Base-by-base conservation (phyloP, 2,797 vertebrate species). In the Danio tinwini region DNA sequence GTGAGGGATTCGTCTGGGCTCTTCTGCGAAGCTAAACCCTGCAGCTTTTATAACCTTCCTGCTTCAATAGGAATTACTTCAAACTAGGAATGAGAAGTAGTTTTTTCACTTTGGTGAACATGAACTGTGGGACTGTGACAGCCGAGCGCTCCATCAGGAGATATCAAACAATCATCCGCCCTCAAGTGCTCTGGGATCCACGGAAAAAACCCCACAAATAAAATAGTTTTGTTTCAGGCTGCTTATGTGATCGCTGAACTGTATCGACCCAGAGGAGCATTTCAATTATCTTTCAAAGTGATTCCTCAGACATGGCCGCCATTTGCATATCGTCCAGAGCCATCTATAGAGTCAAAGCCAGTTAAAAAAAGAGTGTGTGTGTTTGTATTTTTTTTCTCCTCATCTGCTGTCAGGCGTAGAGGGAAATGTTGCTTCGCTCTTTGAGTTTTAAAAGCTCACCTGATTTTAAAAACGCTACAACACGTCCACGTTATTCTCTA, bases 241-340 rank as follows among this genome's bases (percentile, higher is more conserved):
- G 82, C 83, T 91, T 82, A 84, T 76, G 77, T 74, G 85, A 80
- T 81, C 88, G 83, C 68, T 86, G 89, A 93, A 88, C 82, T 83
- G 58, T 84, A 81, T 74, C 80, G 81, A 78, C 67, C 44, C 81
- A 19, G 14, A 86, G 83, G 86, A 90, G 90, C 86, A 86, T 88
- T 90, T 89, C 78, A 88, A 88, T 90, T 90, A 88, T 89, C 87
- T 87, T 82, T 78, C 83, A 84, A 82, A 90, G 78, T 82, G 80
- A 86, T 85, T 85, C 81, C 86, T 85, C 78, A 55, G 82, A 81
- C 84, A 64, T 83, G 75, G 53, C 19, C 39, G 5, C 16, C 21
- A 91, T 92, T 90, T 91, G 81, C 88, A 91, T 90, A 88, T 92
- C 87, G 75, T 74, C 39, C n/a, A n/a, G 69, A 86, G 47, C 4